Evolutionary conservation across 2,888 invertebrate species (phyloP).

Genomic region (Eristalis intricaria): DNA sequence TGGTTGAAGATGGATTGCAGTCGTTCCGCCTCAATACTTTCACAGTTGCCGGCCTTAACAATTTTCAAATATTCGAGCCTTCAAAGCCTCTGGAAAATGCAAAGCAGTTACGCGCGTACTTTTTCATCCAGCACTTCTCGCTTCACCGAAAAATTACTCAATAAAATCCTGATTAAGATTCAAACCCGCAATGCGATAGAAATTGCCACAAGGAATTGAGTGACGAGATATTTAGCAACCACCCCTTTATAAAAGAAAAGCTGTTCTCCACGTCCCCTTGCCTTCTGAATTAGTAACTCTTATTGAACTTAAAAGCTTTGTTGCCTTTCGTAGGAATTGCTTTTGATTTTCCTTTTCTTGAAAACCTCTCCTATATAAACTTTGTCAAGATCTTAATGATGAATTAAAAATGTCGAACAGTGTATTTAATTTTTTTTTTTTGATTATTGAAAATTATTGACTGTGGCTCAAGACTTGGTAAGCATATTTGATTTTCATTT

Average conservation of each 20-base stretch:
- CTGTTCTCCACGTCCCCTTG: neutral
- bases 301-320: neutral
- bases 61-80: neutral
- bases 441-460: too few species aligned
- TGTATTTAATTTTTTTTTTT: too few species aligned
- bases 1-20: too few species aligned
- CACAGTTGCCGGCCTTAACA: neutral
- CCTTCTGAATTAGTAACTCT: neutral
- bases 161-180: neutral
- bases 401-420: too few species aligned
- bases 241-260: neutral
- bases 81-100: neutral
- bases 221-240: neutral
- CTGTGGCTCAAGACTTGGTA: too few species aligned
- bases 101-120: neutral
- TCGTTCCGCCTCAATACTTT: neutral
- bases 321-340: neutral
- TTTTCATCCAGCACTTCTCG: neutral
- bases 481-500: too few species aligned
- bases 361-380: neutral
- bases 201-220: conserved; percentile 1
- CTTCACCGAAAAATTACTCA: neutral
- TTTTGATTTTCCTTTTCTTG: neutral
- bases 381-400: neutral
- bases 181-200: neutral